Base-by-base conservation (phyloP, 2,888 invertebrate genomes). In the Odontothrips loti region DNA sequence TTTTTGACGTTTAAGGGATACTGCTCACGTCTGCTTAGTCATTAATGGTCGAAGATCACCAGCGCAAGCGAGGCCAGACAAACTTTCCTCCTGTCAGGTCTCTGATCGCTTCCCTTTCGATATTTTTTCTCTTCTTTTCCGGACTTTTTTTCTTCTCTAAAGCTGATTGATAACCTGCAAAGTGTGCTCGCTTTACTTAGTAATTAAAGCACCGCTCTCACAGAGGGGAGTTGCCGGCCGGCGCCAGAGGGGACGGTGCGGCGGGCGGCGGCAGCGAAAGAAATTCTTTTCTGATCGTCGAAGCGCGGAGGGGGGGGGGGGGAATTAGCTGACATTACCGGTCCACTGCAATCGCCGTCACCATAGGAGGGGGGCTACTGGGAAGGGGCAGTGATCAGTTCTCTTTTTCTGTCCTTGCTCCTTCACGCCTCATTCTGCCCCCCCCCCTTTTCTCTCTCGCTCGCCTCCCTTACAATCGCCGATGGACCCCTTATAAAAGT, bases 81-180 rank as follows among this genome's bases (percentile, higher is more conserved):
- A 43, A 43, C 34, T 43, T 43, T 43, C 6, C 34, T 43, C 34
- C 34, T 43, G 34, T 43, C 34, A 43, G 3, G 34, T 43, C 34
- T 6, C 34, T 43, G 2, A 2, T 43, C 34, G 34, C 34, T 43
- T 43, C 34, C 34, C 34, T 43, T 43, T 4, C 51, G 6, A 12
- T 51, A 2, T 10, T 51, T 20, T 51, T 20, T 51, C 9, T 51
- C 68, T 20, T 23, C 68, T 1, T 23, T 68, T 11, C 58, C 58
- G 10, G 15, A 2, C 23, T 68, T 68, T 23, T 68, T 23, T 68
- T 23, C 23, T 68, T 68, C 6, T 11, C 11, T 23, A 1, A 11
- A 23, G 68, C 68, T 68, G 68, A 68, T 68, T 68, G 68, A 68
- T 68, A 68, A 68, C 68, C 68, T 68, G 68, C 23, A 68, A 23